These are phyloP conservation scores for Nephila pilipes DNA, from an alignment of 1,140 invertebrate species.

Conservation along the genomic window DNA sequence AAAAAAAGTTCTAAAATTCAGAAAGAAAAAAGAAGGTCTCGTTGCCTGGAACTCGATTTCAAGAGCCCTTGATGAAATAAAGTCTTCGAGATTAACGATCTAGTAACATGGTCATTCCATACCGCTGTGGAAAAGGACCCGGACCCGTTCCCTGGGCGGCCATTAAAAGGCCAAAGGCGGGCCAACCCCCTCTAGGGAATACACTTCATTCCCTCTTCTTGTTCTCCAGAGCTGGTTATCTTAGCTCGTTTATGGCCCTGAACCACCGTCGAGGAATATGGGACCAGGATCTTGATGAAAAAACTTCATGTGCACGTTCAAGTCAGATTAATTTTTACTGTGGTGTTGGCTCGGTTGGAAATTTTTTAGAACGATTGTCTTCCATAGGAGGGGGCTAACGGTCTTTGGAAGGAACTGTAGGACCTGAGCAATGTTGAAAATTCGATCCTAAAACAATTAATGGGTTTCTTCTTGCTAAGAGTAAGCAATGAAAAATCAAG, in stretches of 20 bases:
- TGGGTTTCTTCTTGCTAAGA: no score
- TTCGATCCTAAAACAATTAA: background rate
- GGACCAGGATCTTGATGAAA: background rate
- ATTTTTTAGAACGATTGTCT: background rate
- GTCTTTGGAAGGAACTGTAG: background rate
- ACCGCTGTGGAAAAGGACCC: conserved; percentile 62
- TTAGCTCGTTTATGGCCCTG: conserved; percentile 67
- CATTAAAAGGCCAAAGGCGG: conserved; percentile 69
- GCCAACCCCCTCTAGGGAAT: conserved; percentile 26
- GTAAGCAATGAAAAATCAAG: no score
- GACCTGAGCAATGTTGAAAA: background rate
- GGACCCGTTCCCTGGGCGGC: conserved; percentile 44
- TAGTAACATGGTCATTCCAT: conserved; percentile 73
- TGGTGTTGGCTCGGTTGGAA: background rate
- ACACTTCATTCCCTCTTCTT: conserved; percentile 66
- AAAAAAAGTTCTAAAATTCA: conserved; percentile 10
- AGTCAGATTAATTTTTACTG: conserved; percentile 52
- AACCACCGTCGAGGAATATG: conserved; percentile 24
- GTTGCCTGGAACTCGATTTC: conserved; percentile 69
- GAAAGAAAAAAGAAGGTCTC: background rate
- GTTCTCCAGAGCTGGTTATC: conserved; percentile 23
- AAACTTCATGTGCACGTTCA: background rate
- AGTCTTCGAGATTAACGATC: conserved; percentile 72
- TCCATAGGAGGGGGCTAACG: background rate
- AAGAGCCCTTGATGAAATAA: conserved; percentile 72